Evolutionary conservation across 2,113 vertebrate genomes (phyloP).

Genomic region (Chunga burmeisteri): DNA sequence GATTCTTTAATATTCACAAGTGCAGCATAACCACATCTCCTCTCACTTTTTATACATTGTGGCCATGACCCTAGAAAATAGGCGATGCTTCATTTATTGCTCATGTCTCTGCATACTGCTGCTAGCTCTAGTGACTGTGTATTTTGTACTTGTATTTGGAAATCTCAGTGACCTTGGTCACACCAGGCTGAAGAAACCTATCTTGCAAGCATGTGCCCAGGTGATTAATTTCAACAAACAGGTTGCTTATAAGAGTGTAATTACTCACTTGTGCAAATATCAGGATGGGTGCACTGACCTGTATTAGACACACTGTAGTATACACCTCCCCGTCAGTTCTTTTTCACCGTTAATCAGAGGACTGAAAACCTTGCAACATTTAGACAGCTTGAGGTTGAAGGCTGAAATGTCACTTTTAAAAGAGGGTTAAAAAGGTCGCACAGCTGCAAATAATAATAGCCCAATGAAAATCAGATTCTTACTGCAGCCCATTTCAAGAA

Average conservation of each 20-base stretch:
- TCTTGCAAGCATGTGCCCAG: conserved; percentile 3
- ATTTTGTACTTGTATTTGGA: background rate
- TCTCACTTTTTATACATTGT: background rate
- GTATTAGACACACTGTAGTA: background rate
- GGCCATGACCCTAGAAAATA: background rate
- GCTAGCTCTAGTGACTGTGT: fast-evolving
- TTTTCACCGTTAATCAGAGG: conserved; percentile 60
- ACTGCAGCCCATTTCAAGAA: conserved; percentile 77
- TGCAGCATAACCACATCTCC: background rate
- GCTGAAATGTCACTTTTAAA: conserved; percentile 82
- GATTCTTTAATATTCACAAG: background rate
- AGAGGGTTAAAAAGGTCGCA: conserved; percentile 79
- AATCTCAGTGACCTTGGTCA: background rate
- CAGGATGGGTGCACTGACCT: conserved; percentile 36
- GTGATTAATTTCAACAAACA: conserved; percentile 56
- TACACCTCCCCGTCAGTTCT: background rate
- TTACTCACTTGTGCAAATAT: conserved; percentile 19
- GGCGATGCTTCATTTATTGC: conserved; percentile 16
- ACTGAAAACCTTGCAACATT: conserved; percentile 67
- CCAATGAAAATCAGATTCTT: conserved; percentile 84
- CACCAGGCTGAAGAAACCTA: conserved; percentile 21
- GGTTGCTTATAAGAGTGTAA: conserved; percentile 21
- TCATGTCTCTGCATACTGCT: background rate
- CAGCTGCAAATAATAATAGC: conserved; percentile 86
- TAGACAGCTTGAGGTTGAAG: conserved; percentile 74